phyloP scores from a whole-genome alignment of 1,140 invertebrate species.

The Drosophila malerkotliana region DNA sequence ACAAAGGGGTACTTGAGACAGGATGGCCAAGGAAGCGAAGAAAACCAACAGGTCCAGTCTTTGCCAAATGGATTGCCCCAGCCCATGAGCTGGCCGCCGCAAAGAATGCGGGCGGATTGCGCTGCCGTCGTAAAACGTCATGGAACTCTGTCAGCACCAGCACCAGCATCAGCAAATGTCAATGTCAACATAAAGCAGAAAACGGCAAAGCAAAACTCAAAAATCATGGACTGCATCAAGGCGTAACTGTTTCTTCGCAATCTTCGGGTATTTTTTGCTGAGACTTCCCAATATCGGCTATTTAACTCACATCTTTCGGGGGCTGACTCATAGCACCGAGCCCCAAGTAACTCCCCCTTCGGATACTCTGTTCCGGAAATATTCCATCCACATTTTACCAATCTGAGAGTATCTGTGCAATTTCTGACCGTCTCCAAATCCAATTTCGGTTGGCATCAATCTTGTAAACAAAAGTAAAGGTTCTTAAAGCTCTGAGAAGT shows the following conservation, averaged over 20 bases:
- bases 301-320: not conserved
- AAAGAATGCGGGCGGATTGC: slow-evolving; percentile 7
- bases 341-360: not conserved
- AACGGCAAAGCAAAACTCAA: slow-evolving; percentile 31
- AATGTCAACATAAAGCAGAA: slow-evolving; percentile 69
- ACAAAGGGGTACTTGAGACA: slow-evolving; percentile 69
- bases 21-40: slow-evolving; percentile 32
- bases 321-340: not conserved
- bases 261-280: slow-evolving; percentile 10
- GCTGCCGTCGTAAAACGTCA: slow-evolving; percentile 13
- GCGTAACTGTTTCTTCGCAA: slow-evolving; percentile 27
- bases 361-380: not conserved
- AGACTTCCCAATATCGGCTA: slow-evolving; percentile 3
- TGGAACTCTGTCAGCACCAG: slow-evolving; percentile 20
- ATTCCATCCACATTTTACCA: too few relatives aligned
- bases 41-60: slow-evolving; percentile 44
- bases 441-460: too few relatives aligned
- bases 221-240: slow-evolving; percentile 53
- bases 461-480: too few relatives aligned
- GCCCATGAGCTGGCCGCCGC: not conserved
- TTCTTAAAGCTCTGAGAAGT: too few relatives aligned
- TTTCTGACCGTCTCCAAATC: too few relatives aligned
- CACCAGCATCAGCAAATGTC: slow-evolving; percentile 69
- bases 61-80: slow-evolving; percentile 32
- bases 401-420: too few relatives aligned